Conservation (phyloP, 2,888 invertebrate species). For the Agrochola macilenta region DNA sequence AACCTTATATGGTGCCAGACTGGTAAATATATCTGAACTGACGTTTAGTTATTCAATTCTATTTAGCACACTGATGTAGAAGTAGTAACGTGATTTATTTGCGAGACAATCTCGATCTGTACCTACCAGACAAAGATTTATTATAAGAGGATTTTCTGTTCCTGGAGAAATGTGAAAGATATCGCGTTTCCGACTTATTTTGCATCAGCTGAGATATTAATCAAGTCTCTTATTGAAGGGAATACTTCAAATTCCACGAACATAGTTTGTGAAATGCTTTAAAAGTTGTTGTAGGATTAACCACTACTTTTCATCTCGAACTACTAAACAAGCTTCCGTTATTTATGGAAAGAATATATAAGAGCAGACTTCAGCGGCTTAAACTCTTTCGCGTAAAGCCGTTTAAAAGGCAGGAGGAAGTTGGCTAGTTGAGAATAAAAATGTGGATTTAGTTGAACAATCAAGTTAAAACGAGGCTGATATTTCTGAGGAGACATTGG, state of each 20-base stretch:
- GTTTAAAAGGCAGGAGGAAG: slow-evolving; percentile 29
- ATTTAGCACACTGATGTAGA: slow-evolving; percentile 15
- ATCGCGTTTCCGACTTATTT: slow-evolving; percentile 15
- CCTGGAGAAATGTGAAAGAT: slow-evolving; percentile 12
- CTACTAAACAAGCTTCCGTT: slow-evolving; percentile 35
- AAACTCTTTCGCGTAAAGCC: slow-evolving; percentile 20
- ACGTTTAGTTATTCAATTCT: slow-evolving; percentile 26
- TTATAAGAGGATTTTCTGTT: slow-evolving; percentile 26
- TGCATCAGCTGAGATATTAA: slow-evolving; percentile 11
- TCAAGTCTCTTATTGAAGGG: background rate
- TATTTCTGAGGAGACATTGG: slow-evolving; percentile 40
- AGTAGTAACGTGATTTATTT: slow-evolving; percentile 27
- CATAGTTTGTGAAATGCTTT: slow-evolving; percentile 17
- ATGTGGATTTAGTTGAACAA: slow-evolving; percentile 44
- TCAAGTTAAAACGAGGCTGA: slow-evolving; percentile 38
- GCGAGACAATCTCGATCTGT: slow-evolving; percentile 13
- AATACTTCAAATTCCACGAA: background rate
- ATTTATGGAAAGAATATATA: slow-evolving; percentile 45
- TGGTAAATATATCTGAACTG: slow-evolving; percentile 16
- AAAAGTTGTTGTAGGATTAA: slow-evolving; percentile 36
- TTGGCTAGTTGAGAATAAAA: slow-evolving; percentile 30
- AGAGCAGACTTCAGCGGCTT: slow-evolving; percentile 25
- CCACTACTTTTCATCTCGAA: slow-evolving; percentile 39
- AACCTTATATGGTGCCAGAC: slow-evolving; percentile 9
- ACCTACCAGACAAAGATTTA: slow-evolving; percentile 29